These are phyloP conservation scores for Tethya wilhelma DNA, from an alignment of 37 sponge, comb jelly and placozoan species.

Conservation along the genomic window DNA sequence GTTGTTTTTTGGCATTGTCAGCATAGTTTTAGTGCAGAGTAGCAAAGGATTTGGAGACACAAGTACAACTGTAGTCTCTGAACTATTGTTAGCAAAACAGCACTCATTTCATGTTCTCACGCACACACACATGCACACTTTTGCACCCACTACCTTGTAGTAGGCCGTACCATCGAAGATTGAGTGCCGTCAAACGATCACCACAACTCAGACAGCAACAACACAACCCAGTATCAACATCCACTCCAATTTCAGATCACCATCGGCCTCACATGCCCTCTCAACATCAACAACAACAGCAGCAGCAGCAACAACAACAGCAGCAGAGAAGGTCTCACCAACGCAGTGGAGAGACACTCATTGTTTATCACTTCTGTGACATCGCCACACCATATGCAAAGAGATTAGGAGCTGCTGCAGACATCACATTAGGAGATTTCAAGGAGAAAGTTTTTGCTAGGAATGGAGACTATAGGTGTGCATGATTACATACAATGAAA, in stretches of 20 bases:
- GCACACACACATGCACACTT: background rate
- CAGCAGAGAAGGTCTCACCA: background rate
- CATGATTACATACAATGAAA: too few species aligned
- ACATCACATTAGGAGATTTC: constrained; percentile 69
- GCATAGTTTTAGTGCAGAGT: too few species aligned
- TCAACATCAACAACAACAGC: background rate
- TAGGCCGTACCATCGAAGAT: background rate
- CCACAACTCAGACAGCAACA: background rate
- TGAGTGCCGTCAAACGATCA: constrained; percentile 12
- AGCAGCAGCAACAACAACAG: background rate
- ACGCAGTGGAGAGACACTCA: constrained; percentile 6
- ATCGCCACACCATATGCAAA: constrained; percentile 43
- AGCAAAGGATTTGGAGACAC: too few species aligned
- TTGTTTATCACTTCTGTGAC: constrained; percentile 54
- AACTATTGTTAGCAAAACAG: too few species aligned
- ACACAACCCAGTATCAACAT: too few species aligned
- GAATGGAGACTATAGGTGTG: constrained; percentile 65
- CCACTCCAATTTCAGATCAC: background rate
- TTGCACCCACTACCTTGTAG: background rate
- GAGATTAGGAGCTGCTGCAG: background rate
- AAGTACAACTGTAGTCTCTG: too few species aligned
- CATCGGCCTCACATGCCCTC: constrained; percentile 5
- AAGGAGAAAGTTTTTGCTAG: constrained; percentile 77
- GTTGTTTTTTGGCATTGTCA: too few species aligned
- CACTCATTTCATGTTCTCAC: background rate